Percentiles rank a stretch among this genome's conserved stretches.
Evolutionary conservation across 2,797 vertebrate species (phyloP).

Genomic region (Xiphophorus birchmanni): DNA sequence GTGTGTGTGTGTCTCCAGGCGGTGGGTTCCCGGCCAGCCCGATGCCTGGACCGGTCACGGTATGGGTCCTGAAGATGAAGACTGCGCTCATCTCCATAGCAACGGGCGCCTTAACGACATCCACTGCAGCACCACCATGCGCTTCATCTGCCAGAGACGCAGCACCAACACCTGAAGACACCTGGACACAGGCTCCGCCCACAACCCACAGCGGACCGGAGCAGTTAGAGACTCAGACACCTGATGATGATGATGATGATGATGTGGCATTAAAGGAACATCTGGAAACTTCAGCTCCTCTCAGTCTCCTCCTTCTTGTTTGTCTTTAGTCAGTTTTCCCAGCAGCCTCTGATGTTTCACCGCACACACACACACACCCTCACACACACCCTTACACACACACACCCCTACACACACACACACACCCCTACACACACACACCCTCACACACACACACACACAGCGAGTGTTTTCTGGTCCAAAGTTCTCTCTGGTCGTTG

Average conservation of each 20-base stretch:
- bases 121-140: constrained; percentile 66
- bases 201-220: not conserved
- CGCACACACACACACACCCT: too few relatives aligned
- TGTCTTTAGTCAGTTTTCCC: not conserved
- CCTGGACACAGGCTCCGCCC: constrained; percentile 4
- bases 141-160: constrained; percentile 78
- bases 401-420: too few relatives aligned
- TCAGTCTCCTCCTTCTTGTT: not conserved
- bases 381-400: too few relatives aligned
- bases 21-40: too few relatives aligned
- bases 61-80: constrained; percentile 62
- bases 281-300: not conserved
- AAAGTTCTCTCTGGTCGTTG: constrained; percentile 9
- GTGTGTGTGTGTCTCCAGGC: not conserved
- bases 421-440: too few relatives aligned
- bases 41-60: constrained; percentile 73
- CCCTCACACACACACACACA: constrained; percentile 2
- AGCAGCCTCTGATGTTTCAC: too few relatives aligned
- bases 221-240: not conserved
- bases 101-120: constrained; percentile 80
- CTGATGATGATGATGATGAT: not conserved
- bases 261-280: constrained; percentile 3
- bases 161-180: not conserved
- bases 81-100: constrained; percentile 76
- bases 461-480: not conserved